Evolutionary conservation across 1,140 invertebrate genomes (phyloP).

Genomic region (Macrostomum lignano): DNA sequence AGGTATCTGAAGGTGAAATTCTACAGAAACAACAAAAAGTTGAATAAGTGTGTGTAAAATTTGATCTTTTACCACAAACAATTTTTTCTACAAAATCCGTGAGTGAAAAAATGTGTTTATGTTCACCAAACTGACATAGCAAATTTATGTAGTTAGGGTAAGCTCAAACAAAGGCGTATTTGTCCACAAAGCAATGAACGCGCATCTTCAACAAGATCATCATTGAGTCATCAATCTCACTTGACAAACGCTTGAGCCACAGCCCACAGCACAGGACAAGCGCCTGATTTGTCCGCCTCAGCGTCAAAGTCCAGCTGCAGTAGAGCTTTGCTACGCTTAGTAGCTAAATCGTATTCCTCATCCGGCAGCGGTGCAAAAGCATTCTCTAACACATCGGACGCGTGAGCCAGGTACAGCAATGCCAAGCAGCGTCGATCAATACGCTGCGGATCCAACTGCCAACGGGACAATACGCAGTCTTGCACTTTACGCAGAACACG

Average conservation of each 20-base stretch:
- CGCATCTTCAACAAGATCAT: no score
- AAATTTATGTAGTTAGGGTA: no score
- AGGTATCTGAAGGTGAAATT: no score
- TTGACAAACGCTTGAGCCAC: conserved; percentile 92
- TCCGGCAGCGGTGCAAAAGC: conserved; percentile 93
- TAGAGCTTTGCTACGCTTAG: conserved; percentile 71
- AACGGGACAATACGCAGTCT: conserved; percentile 72
- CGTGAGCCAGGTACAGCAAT: conserved; percentile 72
- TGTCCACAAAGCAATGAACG: no score
- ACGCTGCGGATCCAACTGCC: conserved; percentile 83
- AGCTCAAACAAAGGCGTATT: no score
- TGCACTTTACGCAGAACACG: conserved; percentile 80
- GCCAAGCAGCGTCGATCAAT: conserved; percentile 78
- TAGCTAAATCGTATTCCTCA: conserved; percentile 91
- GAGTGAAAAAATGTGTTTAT: no score
- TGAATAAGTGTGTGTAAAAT: no score
- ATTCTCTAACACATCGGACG: conserved; percentile 92
- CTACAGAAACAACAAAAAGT: no score
- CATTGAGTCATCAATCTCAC: no score
- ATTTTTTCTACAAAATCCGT: no score
- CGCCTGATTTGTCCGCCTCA: conserved; percentile 43
- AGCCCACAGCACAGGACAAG: conserved; percentile 67
- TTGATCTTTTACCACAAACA: no score
- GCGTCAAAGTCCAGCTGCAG: conserved; percentile 82
- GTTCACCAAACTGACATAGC: no score